phyloP scores from a whole-genome alignment of 2,797 vertebrate species.

The Helostoma temminkii region DNA sequence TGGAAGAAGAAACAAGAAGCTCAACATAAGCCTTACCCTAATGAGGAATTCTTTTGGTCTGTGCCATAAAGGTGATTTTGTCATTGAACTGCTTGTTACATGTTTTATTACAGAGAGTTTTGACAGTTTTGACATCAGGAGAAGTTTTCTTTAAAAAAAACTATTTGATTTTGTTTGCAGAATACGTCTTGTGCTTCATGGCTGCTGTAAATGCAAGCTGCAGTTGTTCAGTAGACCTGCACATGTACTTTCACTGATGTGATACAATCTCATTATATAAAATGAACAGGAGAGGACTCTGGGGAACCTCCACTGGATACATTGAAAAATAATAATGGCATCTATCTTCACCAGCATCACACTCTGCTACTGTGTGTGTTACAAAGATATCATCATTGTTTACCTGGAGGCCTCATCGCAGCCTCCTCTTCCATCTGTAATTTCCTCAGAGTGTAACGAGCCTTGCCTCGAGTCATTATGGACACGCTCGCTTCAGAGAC shows the following conservation, averaged over 20 bases:
- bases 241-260: not conserved
- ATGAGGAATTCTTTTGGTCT: too few relatives aligned
- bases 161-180: too few relatives aligned
- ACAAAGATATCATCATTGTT: not conserved
- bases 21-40: too few relatives aligned
- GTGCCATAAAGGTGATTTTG: too few relatives aligned
- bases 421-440: slow-evolving; percentile 22
- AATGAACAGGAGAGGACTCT: not conserved
- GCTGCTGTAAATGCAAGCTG: too few relatives aligned
- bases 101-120: too few relatives aligned
- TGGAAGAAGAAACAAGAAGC: too few relatives aligned
- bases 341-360: not conserved
- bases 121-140: too few relatives aligned
- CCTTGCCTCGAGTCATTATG: slow-evolving; percentile 14
- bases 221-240: not conserved
- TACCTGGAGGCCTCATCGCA: slow-evolving; percentile 13
- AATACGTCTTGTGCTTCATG: too few relatives aligned
- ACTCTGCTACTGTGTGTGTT: too few relatives aligned
- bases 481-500: slow-evolving; percentile 10
- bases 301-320: not conserved
- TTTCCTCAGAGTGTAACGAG: slow-evolving; percentile 9
- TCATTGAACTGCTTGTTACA: too few relatives aligned
- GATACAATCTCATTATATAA: not conserved
- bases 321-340: not conserved
- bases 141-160: too few relatives aligned